Evolutionary conservation across 2,797 vertebrate genomes (phyloP), one percentile per base, ranked within the genome.

Genomic region (Vipera latastei): DNA sequence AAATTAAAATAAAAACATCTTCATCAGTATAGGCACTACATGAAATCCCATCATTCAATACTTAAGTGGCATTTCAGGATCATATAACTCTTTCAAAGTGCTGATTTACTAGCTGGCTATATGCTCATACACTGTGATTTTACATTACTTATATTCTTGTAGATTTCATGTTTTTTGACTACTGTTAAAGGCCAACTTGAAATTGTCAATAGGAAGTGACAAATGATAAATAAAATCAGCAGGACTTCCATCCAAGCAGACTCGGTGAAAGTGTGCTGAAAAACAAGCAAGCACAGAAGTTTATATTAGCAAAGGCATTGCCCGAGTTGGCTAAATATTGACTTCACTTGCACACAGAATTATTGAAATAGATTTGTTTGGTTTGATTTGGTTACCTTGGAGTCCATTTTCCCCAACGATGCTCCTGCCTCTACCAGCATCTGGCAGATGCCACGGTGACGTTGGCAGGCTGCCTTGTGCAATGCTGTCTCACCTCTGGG

Each of bases 401-500:
- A 98, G 97, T 99, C 99, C 0, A 97, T 98, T 97, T 99, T 99
- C 93, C 98, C 98, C 57, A 98, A 97, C 7, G 99, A 99, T 11
- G 99, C 99, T 57, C 99, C 99, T 0, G 98, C 99, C 12, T 99
- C 98, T 89, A 99, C 98, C 95, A 99, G 97, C 94, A 99, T 94
- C 91, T 98, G 98, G 97, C 99, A 99, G 92, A 99, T 96, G 0
- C 97, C 96, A 0, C 98, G 98, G 94, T 99, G 98, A 95, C 98
- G 97, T 94, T 98, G 98, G 92, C 97, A 98, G 94, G 99, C 98
- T 2, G 99, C 99, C 98, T 99, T 99, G 96, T 99, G 99, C 95
- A 99, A 95, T 1, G 99, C 99, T 0, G 99, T 99, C 96, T 99
- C 99, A 38, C 99, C 99, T 96, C 99, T 99, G 97, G 95, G 96